Base-by-base conservation (phyloP, 2,888 invertebrate genomes). In the Iselma pallidipennis region DNA sequence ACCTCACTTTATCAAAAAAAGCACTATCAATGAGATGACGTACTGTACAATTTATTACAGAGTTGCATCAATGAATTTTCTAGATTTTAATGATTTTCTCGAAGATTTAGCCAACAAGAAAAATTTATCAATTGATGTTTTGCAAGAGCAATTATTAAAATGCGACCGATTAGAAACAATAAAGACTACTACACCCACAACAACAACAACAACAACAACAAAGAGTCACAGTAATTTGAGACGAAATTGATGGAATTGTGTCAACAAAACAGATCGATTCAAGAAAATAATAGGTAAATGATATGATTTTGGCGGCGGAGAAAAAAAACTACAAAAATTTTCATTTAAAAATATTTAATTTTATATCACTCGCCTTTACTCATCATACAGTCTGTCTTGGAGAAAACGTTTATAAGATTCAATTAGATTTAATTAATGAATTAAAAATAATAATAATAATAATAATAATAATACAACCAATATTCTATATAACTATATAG, bases 291-390 rank as follows among this genome's bases (percentile, higher is more conserved):
- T 37, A 4, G 31, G n/a, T n/a, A n/a, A n/a, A n/a, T n/a, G n/a
- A n/a, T n/a, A n/a, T n/a, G n/a, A n/a, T n/a, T n/a, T n/a, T n/a
- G n/a, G n/a, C n/a, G n/a, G n/a, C n/a, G n/a, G n/a, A n/a, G n/a
- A n/a, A n/a, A n/a, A n/a, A 16, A 19, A 42, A 42, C 1, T 2
- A 42, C 6, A 9, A 42, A 42, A 6, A 16, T n/a, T n/a, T 14
- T 54, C 45, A 51, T 64, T 64, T 64, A 64, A 64, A 64, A 64
- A 64, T 64, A 64, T 58, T 55, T 57, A 57, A 59, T 61, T 61
- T 58, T 51, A 55, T 55, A 64, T 64, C 64, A 64, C 64, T 64
- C 64, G 60, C 60, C 60, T 64, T 62, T 59, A 59, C 52, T 57
- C 49, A 42, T n/a, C n/a, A 64, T 64, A 64, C 63, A 63, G 63